Evolutionary conservation across 2,797 vertebrate species (phyloP).

Genomic region (Rhinophrynus dorsalis): DNA sequence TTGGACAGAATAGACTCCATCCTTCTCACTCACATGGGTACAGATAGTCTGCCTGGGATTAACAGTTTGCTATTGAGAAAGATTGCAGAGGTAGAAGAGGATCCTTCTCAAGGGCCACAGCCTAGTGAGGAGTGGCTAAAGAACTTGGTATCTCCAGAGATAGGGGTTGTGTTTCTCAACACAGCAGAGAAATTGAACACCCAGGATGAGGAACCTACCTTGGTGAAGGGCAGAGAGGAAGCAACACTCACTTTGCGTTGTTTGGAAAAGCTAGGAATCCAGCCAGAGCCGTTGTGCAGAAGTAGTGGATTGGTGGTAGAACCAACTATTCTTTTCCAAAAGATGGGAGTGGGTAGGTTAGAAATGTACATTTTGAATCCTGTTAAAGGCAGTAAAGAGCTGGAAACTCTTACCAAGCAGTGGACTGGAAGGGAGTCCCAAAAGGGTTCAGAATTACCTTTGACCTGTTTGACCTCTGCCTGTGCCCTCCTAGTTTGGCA

Average conservation of each 20-base stretch:
- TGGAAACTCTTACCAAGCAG: slow-evolving; percentile 73
- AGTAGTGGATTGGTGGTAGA: slow-evolving; percentile 61
- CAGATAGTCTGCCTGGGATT: slow-evolving; percentile 86
- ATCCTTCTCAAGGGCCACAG: slow-evolving; percentile 57
- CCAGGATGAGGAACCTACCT: slow-evolving; percentile 56
- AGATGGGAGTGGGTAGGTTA: slow-evolving; percentile 92
- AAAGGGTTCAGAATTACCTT: slow-evolving; percentile 62
- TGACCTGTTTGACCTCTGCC: slow-evolving; percentile 74
- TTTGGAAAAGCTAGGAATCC: slow-evolving; percentile 74
- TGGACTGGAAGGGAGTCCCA: slow-evolving; percentile 63
- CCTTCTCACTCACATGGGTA: slow-evolving; percentile 83
- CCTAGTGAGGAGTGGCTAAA: slow-evolving; percentile 72
- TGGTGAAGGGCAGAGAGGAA: slow-evolving; percentile 79
- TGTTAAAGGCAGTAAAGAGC: slow-evolving; percentile 73
- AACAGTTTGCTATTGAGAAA: slow-evolving; percentile 90
- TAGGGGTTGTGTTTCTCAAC: slow-evolving; percentile 90
- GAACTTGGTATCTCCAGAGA: slow-evolving; percentile 84
- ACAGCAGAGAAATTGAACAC: slow-evolving; percentile 64
- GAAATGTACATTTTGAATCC: slow-evolving; percentile 92
- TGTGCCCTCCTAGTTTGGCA: slow-evolving; percentile 91
- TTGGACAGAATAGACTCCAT: slow-evolving; percentile 89
- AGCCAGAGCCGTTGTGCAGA: slow-evolving; percentile 70
- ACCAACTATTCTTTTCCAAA: slow-evolving; percentile 86
- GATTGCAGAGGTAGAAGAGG: slow-evolving; percentile 77
- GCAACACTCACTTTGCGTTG: slow-evolving; percentile 70